Conservation (phyloP, 1,140 invertebrate species). For the Cyclargus thomasi region DNA sequence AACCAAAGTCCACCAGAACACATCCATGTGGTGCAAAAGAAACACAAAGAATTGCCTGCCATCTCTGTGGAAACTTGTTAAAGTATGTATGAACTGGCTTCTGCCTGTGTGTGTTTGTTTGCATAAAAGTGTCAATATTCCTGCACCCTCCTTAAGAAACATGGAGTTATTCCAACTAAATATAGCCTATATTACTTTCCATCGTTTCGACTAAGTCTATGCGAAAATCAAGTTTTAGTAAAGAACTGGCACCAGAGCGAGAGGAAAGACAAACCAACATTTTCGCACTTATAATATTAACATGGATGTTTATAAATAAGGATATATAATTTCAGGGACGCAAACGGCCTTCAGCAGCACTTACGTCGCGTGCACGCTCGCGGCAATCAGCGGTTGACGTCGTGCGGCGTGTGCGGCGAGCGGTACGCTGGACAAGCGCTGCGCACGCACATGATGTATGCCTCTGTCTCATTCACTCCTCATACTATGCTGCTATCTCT, state of each 20-base stretch:
- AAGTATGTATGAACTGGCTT: slow-evolving; percentile 30
- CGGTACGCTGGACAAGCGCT: slow-evolving; percentile 39
- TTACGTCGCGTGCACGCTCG: slow-evolving; percentile 43
- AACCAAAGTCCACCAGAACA: slow-evolving; percentile 22
- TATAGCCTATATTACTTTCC: too few species aligned
- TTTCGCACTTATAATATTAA: too few species aligned
- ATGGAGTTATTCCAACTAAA: too few species aligned
- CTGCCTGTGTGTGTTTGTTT: too few species aligned
- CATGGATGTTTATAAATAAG: too few species aligned
- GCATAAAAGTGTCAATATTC: too few species aligned
- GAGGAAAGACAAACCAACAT: too few species aligned
- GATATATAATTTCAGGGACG: slow-evolving; percentile 31
- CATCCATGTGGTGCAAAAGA: slow-evolving; percentile 22
- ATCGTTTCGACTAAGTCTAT: too few species aligned
- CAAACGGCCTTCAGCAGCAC: slow-evolving; percentile 46
- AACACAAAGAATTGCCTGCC: slow-evolving; percentile 35
- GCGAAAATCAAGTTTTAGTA: too few species aligned
- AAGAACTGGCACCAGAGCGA: too few species aligned
- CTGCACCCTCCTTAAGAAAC: too few species aligned
- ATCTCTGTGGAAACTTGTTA: slow-evolving; percentile 46
- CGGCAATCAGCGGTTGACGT: slow-evolving; percentile 29
- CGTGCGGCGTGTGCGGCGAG: slow-evolving; percentile 48
- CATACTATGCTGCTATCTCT: too few species aligned
- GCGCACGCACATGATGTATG: slow-evolving; percentile 58
- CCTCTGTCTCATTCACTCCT: neutral